Evolutionary conservation across 1,140 invertebrate genomes (phyloP), one percentile per base, ranked within the genome.

Genomic region (Neodiprion virginianus): DNA sequence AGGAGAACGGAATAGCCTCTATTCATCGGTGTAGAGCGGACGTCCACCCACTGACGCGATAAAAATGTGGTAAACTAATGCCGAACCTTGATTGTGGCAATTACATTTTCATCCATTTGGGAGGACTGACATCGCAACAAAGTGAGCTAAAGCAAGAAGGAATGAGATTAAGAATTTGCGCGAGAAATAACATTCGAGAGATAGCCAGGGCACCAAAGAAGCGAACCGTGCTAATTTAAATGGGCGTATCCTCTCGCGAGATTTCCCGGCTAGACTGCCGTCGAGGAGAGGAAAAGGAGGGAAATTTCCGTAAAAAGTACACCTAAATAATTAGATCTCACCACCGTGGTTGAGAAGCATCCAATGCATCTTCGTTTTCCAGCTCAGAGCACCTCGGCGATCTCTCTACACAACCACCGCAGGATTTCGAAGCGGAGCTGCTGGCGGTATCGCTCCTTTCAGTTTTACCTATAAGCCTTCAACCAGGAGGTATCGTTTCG

Each of bases 301-400:
- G 21, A 50, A 49, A 47, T 71, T 8, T 40, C 14, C 7, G 48
- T 71, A 50, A 50, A 71, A 50, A 50, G 48, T 40, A 23, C 48
- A 71, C 70, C 28, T 71, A 71, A 71, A 71, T 71, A 71, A 71
- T 71, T 71, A 71, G 21, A 71, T 71, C 70, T 71, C 70, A 40
- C 70, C 70, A 49, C 70, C 70, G 40, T 61, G n/a, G 70, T 48
- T 71, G 70, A 40, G 47, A 71, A 49, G 8, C 48, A 49, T 48
- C 70, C 48, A 71, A 71, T 71, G 48, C 70, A 71, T 71, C 70
- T 71, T 71, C 40, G 70, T 71, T 71, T 71, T 48, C 48, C 48
- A 40, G 70, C 70, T 61, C 53, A 61, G 7, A 61, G 67, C 67
- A 12, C 12, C 11, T 69, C 40, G 5, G 17, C 67, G 40, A 69